phyloP scores from a whole-genome alignment of 2,888 invertebrate genomes.

The Dyspetes luteomarginatus region DNA sequence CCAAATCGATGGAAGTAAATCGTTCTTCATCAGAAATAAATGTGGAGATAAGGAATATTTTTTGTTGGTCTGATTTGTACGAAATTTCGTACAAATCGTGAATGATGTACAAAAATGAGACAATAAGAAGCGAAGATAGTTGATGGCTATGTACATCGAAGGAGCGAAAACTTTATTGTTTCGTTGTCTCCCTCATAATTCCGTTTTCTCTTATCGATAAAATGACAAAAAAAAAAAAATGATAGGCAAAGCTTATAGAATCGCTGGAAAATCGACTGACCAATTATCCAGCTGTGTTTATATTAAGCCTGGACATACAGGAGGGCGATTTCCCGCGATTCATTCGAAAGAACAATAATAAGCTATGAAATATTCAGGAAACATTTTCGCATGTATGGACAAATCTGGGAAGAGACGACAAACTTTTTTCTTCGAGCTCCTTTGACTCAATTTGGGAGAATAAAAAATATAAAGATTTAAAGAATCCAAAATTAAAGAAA shows the following conservation, averaged over 20 bases:
- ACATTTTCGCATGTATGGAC: background rate
- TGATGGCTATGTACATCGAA: constrained; percentile 37
- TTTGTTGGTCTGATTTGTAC: background rate
- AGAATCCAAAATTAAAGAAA: constrained; percentile 55
- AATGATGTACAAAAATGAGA: background rate
- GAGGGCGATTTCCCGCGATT: constrained; percentile 26
- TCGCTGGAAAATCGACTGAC: constrained; percentile 19
- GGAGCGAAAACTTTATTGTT: constrained; percentile 36
- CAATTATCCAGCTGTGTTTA: constrained; percentile 3
- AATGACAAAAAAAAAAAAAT: constrained; percentile 4
- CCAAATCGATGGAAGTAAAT: background rate
- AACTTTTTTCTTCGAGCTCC: constrained; percentile 2
- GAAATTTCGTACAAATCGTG: too few species aligned
- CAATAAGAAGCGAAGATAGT: constrained; percentile 21
- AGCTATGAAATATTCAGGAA: constrained; percentile 66
- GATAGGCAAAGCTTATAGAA: background rate
- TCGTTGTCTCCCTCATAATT: constrained; percentile 18
- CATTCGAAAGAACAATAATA: constrained; percentile 65
- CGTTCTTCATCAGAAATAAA: background rate
- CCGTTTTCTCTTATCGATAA: constrained; percentile 10
- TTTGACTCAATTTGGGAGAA: background rate
- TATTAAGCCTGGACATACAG: constrained; percentile 16
- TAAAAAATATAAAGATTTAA: constrained; percentile 47
- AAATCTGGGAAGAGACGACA: background rate
- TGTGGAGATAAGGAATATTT: background rate